phyloP scores from a whole-genome alignment of 2,797 vertebrate species.

The Rhincodon typus region DNA sequence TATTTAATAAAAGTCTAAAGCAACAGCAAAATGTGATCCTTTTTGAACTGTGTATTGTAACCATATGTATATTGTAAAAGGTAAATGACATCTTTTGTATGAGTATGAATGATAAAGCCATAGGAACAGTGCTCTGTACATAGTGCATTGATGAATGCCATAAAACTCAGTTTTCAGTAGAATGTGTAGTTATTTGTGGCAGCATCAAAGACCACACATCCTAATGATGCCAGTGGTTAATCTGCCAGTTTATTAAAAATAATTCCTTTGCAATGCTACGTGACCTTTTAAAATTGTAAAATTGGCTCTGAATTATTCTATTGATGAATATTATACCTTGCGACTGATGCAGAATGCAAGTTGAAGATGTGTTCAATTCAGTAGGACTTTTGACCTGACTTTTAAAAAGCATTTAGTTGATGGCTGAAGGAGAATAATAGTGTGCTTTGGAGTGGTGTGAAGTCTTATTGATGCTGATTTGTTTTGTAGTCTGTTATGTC shows the following conservation, averaged over 20 bases:
- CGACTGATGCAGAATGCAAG: background rate
- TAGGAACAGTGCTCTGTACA: background rate
- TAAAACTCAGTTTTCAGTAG: background rate
- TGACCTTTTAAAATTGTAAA: background rate
- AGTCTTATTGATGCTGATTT: background rate
- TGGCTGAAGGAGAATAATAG: background rate
- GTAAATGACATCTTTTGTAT: background rate
- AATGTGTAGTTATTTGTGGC: background rate
- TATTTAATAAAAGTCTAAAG: constrained; percentile 3
- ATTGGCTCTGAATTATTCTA: background rate
- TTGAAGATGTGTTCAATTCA: background rate
- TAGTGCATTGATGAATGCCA: background rate
- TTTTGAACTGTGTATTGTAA: background rate
- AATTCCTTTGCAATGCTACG: background rate
- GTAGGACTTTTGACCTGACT: no score
- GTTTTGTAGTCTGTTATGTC: background rate
- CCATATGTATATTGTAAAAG: background rate
- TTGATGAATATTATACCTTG: background rate
- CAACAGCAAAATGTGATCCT: background rate
- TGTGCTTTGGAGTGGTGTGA: no score
- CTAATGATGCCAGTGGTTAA: background rate
- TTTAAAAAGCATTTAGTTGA: background rate
- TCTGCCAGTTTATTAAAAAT: background rate
- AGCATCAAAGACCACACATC: background rate
- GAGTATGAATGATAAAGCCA: background rate